These are phyloP conservation scores for Propithecus deckenii DNA, from an alignment of 2,797 vertebrate species.

Conservation along the genomic window DNA sequence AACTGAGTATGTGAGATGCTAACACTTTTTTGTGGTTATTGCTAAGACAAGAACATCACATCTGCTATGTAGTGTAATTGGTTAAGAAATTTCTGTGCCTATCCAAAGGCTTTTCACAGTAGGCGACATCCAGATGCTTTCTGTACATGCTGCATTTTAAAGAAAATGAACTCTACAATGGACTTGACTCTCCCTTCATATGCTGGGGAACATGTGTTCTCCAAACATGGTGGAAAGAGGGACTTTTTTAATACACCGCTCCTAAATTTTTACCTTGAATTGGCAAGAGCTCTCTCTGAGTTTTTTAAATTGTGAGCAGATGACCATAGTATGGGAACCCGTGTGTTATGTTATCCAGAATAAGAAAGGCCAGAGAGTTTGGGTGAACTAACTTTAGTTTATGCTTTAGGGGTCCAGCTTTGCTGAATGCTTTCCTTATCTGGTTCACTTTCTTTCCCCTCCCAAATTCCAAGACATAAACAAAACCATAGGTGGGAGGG, in stretches of 20 bases:
- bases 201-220: background rate
- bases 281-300: background rate
- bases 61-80: conserved; percentile 3
- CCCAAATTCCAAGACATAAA: background rate
- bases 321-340: background rate
- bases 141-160: background rate
- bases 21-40: background rate
- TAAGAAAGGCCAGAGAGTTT: background rate
- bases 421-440: background rate
- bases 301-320: background rate
- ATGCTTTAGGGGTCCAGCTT: background rate
- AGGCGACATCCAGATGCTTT: conserved; percentile 40
- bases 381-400: background rate
- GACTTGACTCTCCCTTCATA: background rate
- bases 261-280: background rate
- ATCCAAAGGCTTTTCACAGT: background rate
- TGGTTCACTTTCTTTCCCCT: background rate
- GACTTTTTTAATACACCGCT: background rate
- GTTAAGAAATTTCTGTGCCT: conserved; percentile 16
- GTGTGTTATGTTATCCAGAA: background rate
- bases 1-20: background rate
- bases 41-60: background rate
- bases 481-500: background rate
- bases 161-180: background rate
- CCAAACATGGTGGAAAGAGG: background rate